Evolutionary conservation across 2,888 invertebrate genomes (phyloP).

Genomic region (Drosophila heteroneura): DNA sequence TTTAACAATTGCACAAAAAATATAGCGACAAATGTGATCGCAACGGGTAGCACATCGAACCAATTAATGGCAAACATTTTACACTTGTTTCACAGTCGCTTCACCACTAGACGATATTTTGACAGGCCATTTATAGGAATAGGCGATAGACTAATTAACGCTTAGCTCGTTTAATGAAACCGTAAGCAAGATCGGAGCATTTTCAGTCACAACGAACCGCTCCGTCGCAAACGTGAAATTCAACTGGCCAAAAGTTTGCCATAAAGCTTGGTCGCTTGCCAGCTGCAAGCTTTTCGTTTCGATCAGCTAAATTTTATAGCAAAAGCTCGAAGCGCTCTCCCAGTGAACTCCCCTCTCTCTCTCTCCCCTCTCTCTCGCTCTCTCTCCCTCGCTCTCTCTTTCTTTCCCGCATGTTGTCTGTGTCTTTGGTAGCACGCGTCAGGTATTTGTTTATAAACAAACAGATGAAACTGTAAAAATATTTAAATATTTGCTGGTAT

Average conservation of each 20-base stretch:
- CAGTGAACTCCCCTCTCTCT: slow-evolving; percentile 6
- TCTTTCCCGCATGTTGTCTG: slow-evolving; percentile 2
- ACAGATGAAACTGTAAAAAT: slow-evolving; percentile 57
- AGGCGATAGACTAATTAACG: neutral
- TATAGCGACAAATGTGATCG: slow-evolving; percentile 62
- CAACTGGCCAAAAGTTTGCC: slow-evolving; percentile 48
- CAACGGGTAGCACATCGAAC: slow-evolving; percentile 78
- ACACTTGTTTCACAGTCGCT: slow-evolving; percentile 24
- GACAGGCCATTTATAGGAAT: slow-evolving; percentile 39
- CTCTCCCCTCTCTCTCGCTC: neutral
- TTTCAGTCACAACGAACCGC: slow-evolving; percentile 33
- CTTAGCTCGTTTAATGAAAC: slow-evolving; percentile 13
- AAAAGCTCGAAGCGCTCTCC: slow-evolving; percentile 50
- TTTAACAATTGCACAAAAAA: slow-evolving; percentile 75
- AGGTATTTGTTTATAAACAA: slow-evolving; percentile 76
- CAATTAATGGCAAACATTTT: slow-evolving; percentile 74
- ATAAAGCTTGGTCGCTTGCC: slow-evolving; percentile 19
- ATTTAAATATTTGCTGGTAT: slow-evolving; percentile 42
- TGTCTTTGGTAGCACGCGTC: slow-evolving; percentile 54
- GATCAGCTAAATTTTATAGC: slow-evolving; percentile 42
- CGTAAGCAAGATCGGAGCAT: slow-evolving; percentile 21
- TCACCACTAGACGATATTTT: slow-evolving; percentile 6
- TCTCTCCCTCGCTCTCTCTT: slow-evolving; percentile 2
- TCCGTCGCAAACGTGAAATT: slow-evolving; percentile 42
- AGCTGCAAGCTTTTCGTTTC: slow-evolving; percentile 5